These are phyloP conservation scores for Tetranychus cinnabarinus DNA, from an alignment of 1,140 invertebrate species.

Conservation along the genomic window DNA sequence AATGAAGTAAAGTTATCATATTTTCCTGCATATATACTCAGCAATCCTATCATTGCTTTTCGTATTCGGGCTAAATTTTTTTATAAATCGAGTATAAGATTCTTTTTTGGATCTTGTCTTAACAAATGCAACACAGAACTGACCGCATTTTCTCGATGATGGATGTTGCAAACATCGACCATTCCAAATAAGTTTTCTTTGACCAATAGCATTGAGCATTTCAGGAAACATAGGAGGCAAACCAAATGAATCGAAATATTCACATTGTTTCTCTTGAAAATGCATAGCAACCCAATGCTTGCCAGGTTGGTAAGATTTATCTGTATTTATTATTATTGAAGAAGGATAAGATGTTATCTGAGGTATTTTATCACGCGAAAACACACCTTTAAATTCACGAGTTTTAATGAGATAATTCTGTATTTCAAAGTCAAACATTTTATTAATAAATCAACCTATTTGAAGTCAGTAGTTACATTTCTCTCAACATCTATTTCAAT, in stretches of 20 bases:
- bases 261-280: neutral
- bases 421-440: neutral
- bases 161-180: too few relatives aligned
- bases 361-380: neutral
- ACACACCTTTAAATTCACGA: neutral
- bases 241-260: constrained; percentile 2
- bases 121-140: too few relatives aligned
- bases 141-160: too few relatives aligned
- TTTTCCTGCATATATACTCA: too few relatives aligned
- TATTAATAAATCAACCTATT: neutral
- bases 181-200: too few relatives aligned
- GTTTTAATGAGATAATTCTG: neutral
- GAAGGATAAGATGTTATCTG: neutral
- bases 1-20: too few relatives aligned
- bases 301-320: neutral
- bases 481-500: constrained; percentile 6
- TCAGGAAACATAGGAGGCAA: neutral
- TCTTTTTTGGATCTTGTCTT: too few relatives aligned
- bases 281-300: neutral
- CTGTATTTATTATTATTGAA: neutral
- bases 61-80: too few relatives aligned
- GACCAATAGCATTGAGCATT: neutral
- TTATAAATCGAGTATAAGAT: too few relatives aligned
- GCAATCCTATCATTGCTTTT: too few relatives aligned
- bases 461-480: constrained; percentile 6